phyloP scores from a whole-genome alignment of 2,797 vertebrate genomes.

The Lepus oiostolus region DNA sequence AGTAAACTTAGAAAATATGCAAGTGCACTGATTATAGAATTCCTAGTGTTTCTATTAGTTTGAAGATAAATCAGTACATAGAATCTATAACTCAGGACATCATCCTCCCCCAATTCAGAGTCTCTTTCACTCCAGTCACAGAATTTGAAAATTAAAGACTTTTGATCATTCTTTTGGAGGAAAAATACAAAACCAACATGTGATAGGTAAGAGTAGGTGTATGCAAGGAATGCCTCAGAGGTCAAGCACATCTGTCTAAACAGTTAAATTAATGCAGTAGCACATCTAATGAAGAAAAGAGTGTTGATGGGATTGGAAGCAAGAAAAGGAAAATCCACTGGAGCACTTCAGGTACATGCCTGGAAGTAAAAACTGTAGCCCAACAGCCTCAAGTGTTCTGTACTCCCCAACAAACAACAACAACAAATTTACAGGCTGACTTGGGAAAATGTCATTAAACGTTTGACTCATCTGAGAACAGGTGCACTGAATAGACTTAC shows the following conservation, averaged over 20 bases:
- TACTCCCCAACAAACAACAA: background rate
- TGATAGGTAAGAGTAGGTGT: background rate
- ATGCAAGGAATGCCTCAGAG: background rate
- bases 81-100: background rate
- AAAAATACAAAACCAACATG: background rate
- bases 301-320: background rate
- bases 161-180: background rate
- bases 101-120: background rate
- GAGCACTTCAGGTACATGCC: background rate
- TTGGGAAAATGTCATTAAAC: background rate
- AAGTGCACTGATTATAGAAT: background rate
- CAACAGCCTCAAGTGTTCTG: background rate
- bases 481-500: background rate
- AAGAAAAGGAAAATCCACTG: background rate
- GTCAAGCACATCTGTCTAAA: conserved; percentile 8
- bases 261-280: background rate
- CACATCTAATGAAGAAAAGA: background rate
- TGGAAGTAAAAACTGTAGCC: background rate
- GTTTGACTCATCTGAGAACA: background rate
- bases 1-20: background rate
- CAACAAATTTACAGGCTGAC: background rate
- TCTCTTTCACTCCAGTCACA: background rate
- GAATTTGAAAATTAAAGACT: background rate
- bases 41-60: background rate
- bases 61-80: background rate